Percentiles rank a stretch among this genome's conserved stretches.
Conservation (phyloP, 2,113 vertebrate species). For the Eublepharis macularius region DNA sequence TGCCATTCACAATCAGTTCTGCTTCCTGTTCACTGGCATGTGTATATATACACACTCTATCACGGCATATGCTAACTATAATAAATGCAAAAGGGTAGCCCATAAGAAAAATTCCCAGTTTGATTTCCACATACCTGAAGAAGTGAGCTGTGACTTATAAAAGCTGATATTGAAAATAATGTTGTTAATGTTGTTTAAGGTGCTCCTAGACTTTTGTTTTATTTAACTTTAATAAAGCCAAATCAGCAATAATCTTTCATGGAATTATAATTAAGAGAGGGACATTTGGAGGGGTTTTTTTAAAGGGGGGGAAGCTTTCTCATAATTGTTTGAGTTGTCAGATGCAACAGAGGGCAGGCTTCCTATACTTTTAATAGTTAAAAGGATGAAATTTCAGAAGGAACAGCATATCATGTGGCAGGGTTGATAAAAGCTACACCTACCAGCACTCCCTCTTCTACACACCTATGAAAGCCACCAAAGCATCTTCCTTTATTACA, state of each 20-base stretch:
- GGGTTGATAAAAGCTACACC: background rate
- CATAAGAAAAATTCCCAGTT: slow-evolving; percentile 4
- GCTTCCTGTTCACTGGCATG: slow-evolving; percentile 42
- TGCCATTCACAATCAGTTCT: slow-evolving; percentile 43
- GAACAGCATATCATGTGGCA: background rate
- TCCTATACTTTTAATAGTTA: background rate
- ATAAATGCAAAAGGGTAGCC: slow-evolving; percentile 24
- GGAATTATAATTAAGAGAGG: background rate
- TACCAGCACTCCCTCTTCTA: background rate
- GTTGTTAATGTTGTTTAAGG: no score
- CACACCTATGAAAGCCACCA: background rate
- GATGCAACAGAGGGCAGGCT: background rate
- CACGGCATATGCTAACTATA: slow-evolving; percentile 31
- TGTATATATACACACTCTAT: slow-evolving; percentile 49
- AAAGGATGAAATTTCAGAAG: background rate
- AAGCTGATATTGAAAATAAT: no score
- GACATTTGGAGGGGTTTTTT: background rate
- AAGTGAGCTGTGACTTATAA: no score
- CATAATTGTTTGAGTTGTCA: background rate
- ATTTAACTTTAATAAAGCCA: slow-evolving; percentile 17
- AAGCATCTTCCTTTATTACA: no score
- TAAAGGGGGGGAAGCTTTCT: no score
- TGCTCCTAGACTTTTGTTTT: no score
- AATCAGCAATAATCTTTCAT: slow-evolving; percentile 25
- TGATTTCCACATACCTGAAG: no score